Conservation (phyloP, 2,113 vertebrate genomes). For the Oncorhynchus kisutch region DNA sequence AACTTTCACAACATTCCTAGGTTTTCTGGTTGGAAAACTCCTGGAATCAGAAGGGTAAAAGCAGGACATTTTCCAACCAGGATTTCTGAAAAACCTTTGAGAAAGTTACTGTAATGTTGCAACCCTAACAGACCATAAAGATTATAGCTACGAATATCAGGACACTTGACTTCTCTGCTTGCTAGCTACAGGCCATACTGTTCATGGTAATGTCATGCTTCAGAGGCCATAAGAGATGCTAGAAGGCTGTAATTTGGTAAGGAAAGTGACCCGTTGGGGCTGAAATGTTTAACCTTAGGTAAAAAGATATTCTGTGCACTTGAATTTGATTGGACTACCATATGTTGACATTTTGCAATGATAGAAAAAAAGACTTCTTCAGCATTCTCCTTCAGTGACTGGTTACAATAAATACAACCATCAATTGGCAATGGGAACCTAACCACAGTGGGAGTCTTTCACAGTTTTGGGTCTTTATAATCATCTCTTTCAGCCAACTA, state of each 20-base stretch:
- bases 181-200: background rate
- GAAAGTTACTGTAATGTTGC: too few relatives aligned
- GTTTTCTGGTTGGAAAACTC: background rate
- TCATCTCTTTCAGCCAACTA: background rate
- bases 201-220: background rate
- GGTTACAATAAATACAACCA: background rate
- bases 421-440: background rate
- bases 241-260: background rate
- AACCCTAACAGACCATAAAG: too few relatives aligned
- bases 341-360: background rate
- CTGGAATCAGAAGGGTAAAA: background rate
- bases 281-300: background rate
- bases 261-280: too few relatives aligned
- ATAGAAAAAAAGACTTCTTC: background rate
- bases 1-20: too few relatives aligned
- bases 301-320: too few relatives aligned
- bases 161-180: background rate
- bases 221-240: background rate
- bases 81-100: too few relatives aligned
- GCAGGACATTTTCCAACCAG: background rate
- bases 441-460: background rate
- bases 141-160: too few relatives aligned
- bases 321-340: background rate
- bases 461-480: background rate
- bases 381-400: background rate